Evolutionary conservation across 2,888 invertebrate species (phyloP), one percentile per base, ranked within the genome.

Genomic region (Melinaea menophilus): DNA sequence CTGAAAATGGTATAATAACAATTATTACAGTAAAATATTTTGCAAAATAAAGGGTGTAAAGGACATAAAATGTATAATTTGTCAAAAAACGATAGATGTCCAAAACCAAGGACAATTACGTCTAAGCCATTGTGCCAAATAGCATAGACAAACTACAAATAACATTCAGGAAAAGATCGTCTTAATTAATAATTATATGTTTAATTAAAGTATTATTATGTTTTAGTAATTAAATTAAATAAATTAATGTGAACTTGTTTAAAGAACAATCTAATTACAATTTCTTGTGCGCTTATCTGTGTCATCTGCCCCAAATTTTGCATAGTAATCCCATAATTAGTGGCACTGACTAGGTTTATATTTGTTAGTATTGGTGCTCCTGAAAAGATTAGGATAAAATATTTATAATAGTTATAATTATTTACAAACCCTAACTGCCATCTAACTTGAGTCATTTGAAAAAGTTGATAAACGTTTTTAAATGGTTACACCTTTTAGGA

Each of bases 361-460:
- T 85, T 90, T 1, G 89, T 88, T 51, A 88, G 69, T 66, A 90
- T 80, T 48, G 89, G 89, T 4, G 78, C 74, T 3, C 89, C 89
- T 89, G 74, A 2, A 72, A 72, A 61, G 34, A 12, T 56, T 34
- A 41, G 41, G 13, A 54, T 3, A 55, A 33, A 56, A 55, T 55
- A 4, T 9, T 55, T 55, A 22, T 22, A 22, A 22, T 22, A 22
- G 22, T 22, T 22, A 22, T 22, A 22, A 22, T 22, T 22, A 22
- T 22, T 22, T 22, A 22, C 22, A 22, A 22, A 22, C 22, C 22
- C 22, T 22, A 22, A 22, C 22, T 22, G 22, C 22, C 22, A 22
- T 22, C 22, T 22, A 22, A 22, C 22, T 22, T 22, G 22, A 22
- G 22, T 22, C 22, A 22, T 22, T 22, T 22, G 22, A 22, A 22